Evolutionary conservation across 1,140 invertebrate species (phyloP).

Genomic region (Drosophila sulfurigaster): DNA sequence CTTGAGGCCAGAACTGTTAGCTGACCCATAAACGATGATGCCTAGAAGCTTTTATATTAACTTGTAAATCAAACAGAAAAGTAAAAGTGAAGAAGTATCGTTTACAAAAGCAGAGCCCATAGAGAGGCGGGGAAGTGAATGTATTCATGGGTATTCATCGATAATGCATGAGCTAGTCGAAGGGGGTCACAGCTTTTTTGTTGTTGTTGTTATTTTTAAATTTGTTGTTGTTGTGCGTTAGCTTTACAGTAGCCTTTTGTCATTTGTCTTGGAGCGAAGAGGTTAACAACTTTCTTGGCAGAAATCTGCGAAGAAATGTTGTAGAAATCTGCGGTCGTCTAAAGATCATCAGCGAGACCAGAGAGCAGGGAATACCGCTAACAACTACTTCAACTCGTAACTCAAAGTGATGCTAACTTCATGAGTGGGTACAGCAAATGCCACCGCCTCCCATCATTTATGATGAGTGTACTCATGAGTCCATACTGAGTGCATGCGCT

Average conservation of each 20-base stretch:
- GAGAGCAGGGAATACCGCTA: conserved; percentile 44
- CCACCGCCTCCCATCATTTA: conserved; percentile 4
- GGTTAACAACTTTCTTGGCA: conserved; percentile 55
- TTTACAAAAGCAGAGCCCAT: conserved; percentile 17
- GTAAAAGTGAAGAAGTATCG: conserved; percentile 49
- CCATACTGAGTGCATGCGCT: conserved; percentile 25
- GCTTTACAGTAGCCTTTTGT: conserved; percentile 55
- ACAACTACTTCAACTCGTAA: conserved; percentile 6
- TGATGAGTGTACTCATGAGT: conserved; percentile 1
- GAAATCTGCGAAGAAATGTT: conserved; percentile 16
- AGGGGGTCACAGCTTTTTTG: conserved; percentile 32
- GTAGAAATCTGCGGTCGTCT: conserved; percentile 38
- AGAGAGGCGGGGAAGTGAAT: not conserved
- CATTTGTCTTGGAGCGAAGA: conserved; percentile 42
- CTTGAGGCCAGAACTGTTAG: conserved; percentile 47
- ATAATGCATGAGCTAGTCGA: conserved; percentile 33
- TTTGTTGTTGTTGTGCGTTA: too few relatives aligned
- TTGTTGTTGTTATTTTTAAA: too few relatives aligned
- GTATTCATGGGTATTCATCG: conserved; percentile 14
- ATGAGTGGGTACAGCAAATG: conserved; percentile 18
- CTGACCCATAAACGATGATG: conserved; percentile 37
- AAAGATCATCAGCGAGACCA: conserved; percentile 38
- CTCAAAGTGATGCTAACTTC: conserved; percentile 10
- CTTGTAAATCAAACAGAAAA: conserved; percentile 26
- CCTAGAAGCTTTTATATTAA: conserved; percentile 17